phyloP scores from a whole-genome alignment of 1,140 invertebrate species.

The Bilobella aurantiaca region DNA sequence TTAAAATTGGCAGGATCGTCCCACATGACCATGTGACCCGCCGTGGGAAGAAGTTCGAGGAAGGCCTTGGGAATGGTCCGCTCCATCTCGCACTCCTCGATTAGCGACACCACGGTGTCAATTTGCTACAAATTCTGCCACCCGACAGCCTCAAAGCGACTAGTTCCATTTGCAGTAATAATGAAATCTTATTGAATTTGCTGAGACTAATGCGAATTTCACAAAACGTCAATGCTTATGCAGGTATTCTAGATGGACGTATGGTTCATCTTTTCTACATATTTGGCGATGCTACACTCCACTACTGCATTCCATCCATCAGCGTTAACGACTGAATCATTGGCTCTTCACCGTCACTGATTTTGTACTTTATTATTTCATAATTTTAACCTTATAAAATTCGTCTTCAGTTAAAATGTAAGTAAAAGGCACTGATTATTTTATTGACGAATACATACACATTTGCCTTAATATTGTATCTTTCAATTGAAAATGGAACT shows the following conservation, averaged over 20 bases:
- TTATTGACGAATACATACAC: too few relatives aligned
- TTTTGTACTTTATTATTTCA: not conserved
- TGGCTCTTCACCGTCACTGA: not conserved
- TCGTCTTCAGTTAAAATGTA: too few relatives aligned
- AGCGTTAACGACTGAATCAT: not conserved
- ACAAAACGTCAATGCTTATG: slow-evolving; percentile 40
- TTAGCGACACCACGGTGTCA: slow-evolving; percentile 57
- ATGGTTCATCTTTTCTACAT: slow-evolving; percentile 48
- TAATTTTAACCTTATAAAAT: not conserved
- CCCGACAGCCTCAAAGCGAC: slow-evolving; percentile 50
- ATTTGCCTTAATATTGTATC: too few relatives aligned
- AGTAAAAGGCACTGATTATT: too few relatives aligned
- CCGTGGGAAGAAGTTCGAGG: slow-evolving; percentile 56
- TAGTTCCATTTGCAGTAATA: slow-evolving; percentile 49
- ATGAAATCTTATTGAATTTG: not conserved
- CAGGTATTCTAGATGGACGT: slow-evolving; percentile 46
- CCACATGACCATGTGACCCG: slow-evolving; percentile 60
- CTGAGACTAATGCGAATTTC: too few relatives aligned
- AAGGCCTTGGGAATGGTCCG: slow-evolving; percentile 56
- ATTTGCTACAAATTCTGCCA: slow-evolving; percentile 47
- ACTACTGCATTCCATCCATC: slow-evolving; percentile 50
- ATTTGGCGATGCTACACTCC: slow-evolving; percentile 49
- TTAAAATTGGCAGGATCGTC: slow-evolving; percentile 57
- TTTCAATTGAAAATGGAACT: too few relatives aligned
- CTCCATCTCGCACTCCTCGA: slow-evolving; percentile 66